These are phyloP conservation scores for Semotilus atromaculatus DNA, from an alignment of 2,797 vertebrate species.

Conservation along the genomic window DNA sequence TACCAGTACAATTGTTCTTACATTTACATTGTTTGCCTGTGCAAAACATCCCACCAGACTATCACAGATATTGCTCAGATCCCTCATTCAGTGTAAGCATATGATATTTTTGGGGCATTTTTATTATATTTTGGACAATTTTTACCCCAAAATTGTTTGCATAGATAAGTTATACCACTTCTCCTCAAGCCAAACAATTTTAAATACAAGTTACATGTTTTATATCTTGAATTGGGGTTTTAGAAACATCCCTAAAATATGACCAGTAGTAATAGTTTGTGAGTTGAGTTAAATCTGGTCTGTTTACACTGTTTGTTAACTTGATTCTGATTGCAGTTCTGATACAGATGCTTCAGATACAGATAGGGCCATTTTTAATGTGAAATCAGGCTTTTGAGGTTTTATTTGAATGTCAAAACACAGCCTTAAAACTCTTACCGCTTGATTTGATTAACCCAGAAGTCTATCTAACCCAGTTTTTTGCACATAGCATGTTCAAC, in stretches of 20 bases:
- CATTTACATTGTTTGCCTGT: neutral
- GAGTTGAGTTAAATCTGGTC: neutral
- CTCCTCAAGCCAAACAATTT: neutral
- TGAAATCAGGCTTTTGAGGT: constrained; percentile 14
- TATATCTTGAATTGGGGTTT: neutral
- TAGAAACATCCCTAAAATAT: constrained; percentile 4
- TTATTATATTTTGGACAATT: neutral
- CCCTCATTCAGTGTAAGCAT: neutral
- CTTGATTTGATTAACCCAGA: constrained; percentile 31
- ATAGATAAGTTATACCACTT: neutral
- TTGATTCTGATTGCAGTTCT: neutral
- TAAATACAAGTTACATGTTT: neutral
- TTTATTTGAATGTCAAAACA: constrained; percentile 57
- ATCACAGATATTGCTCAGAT: neutral
- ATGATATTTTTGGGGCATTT: neutral
- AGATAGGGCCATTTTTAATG: neutral
- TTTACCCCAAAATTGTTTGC: neutral
- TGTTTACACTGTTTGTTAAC: neutral
- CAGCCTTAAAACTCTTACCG: constrained; percentile 6
- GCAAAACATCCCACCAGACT: no score
- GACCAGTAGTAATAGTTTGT: neutral
- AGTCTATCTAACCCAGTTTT: neutral
- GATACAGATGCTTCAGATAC: neutral
- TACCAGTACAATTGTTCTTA: neutral
- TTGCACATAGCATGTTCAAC: neutral